Conservation (phyloP, 2,888 invertebrate genomes). For the Drosophila yooni region DNA sequence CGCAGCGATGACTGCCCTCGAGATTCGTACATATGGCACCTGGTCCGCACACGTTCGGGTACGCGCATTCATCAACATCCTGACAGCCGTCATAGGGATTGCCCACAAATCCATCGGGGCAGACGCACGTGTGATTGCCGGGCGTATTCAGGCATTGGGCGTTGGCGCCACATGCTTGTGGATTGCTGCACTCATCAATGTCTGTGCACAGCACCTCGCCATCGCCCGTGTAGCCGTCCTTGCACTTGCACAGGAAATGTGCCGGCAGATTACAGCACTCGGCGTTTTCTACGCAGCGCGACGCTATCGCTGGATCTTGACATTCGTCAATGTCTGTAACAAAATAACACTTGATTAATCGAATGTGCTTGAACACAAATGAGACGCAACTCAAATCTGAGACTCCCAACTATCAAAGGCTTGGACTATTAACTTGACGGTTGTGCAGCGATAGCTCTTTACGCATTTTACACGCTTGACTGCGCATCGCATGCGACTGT, state of each 20-base stretch:
- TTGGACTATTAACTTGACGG: conserved; percentile 48
- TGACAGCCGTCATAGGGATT: conserved; percentile 92
- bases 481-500: conserved; percentile 42
- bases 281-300: conserved; percentile 95
- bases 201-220: conserved; percentile 95
- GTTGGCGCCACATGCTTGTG: conserved; percentile 92
- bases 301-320: conserved; percentile 92
- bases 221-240: conserved; percentile 95
- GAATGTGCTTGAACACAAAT: conserved; percentile 52
- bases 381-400: conserved; percentile 50
- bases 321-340: conserved; percentile 96
- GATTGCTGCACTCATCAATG: conserved; percentile 94
- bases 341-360: conserved; percentile 61
- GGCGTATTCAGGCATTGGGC: conserved; percentile 92
- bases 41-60: conserved; percentile 90
- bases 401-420: conserved; percentile 49
- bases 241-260: conserved; percentile 97
- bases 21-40: conserved; percentile 93
- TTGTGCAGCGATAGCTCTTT: conserved; percentile 17
- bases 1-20: conserved; percentile 92
- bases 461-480: conserved; percentile 72
- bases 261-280: conserved; percentile 98
- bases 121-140: conserved; percentile 95
- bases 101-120: conserved; percentile 93
- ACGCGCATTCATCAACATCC: conserved; percentile 93